phyloP scores from a whole-genome alignment of 2,888 invertebrate genomes.

The Saturnia japonica region DNA sequence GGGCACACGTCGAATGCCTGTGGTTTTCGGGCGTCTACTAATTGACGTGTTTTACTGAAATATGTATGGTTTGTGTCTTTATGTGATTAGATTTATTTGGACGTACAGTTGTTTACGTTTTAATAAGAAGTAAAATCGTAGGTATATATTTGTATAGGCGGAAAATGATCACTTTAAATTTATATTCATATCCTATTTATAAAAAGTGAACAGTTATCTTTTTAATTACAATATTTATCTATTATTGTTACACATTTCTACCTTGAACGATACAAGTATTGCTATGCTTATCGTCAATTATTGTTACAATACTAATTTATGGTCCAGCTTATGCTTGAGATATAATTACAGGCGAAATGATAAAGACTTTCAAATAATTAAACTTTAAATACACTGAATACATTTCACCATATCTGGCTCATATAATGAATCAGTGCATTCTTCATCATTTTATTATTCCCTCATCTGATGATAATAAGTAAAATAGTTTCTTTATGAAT shows the following conservation, averaged over 20 bases:
- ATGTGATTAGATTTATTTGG: slow-evolving; percentile 47
- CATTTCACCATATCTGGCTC: too few relatives aligned
- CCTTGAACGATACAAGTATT: background rate
- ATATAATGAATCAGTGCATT: too few relatives aligned
- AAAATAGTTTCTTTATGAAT: too few relatives aligned
- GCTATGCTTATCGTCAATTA: background rate
- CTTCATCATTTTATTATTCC: too few relatives aligned
- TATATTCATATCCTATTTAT: background rate
- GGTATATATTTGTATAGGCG: background rate
- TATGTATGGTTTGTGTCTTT: slow-evolving; percentile 59
- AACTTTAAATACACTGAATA: too few relatives aligned
- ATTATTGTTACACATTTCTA: background rate
- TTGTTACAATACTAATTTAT: background rate
- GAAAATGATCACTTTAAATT: background rate
- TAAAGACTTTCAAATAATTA: too few relatives aligned
- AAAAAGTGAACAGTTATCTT: background rate
- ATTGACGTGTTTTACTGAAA: slow-evolving; percentile 74
- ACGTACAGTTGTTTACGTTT: background rate
- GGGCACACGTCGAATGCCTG: slow-evolving; percentile 63
- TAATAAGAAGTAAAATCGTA: background rate
- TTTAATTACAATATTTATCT: background rate
- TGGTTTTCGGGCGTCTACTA: slow-evolving; percentile 67
- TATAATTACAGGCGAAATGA: background rate
- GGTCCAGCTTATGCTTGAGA: background rate
- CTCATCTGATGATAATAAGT: too few relatives aligned